Evolutionary conservation across 2,113 vertebrate species (phyloP).

Genomic region (Etia nguti): DNA sequence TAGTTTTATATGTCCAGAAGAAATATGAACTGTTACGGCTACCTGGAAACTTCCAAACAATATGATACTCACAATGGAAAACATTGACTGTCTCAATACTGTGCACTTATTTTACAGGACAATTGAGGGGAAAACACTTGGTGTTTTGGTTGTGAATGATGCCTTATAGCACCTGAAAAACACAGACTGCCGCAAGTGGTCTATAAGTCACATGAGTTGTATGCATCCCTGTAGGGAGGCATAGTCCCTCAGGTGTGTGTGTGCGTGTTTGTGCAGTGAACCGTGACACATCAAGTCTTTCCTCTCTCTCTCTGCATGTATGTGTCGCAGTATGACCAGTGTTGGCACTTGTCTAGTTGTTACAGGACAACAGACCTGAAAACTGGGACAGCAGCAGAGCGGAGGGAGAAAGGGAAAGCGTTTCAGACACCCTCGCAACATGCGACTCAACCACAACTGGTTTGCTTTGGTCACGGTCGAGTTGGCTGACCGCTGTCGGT

Average conservation of each 20-base stretch:
- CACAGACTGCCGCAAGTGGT: conserved; percentile 3
- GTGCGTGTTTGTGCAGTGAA: conserved; percentile 54
- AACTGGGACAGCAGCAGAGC: conserved; percentile 58
- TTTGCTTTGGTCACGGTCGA: conserved; percentile 72
- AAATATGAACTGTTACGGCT: background rate
- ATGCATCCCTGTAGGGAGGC: conserved; percentile 26
- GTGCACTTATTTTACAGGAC: background rate
- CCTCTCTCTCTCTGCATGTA: conserved; percentile 10
- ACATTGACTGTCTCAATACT: background rate
- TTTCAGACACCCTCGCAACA: conserved; percentile 59
- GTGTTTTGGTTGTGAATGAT: conserved; percentile 2
- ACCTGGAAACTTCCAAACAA: background rate
- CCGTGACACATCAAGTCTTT: conserved; percentile 47
- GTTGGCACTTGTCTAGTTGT: conserved; percentile 70
- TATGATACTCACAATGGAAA: background rate
- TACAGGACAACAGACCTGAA: conserved; percentile 69
- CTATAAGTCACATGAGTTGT: conserved; percentile 43
- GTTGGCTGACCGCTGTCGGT: conserved; percentile 54
- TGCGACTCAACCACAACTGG: conserved; percentile 70
- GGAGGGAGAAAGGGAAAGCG: conserved; percentile 5
- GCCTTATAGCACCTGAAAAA: background rate
- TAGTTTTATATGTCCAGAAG: background rate
- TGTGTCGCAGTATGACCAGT: conserved; percentile 49
- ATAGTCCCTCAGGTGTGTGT: conserved; percentile 43
- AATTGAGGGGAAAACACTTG: background rate